Percentiles rank a stretch among this genome's conserved stretches.
These are phyloP conservation scores for Oxyscelio sp. DNA, from an alignment of 2,888 invertebrate species.

Conservation along the genomic window DNA sequence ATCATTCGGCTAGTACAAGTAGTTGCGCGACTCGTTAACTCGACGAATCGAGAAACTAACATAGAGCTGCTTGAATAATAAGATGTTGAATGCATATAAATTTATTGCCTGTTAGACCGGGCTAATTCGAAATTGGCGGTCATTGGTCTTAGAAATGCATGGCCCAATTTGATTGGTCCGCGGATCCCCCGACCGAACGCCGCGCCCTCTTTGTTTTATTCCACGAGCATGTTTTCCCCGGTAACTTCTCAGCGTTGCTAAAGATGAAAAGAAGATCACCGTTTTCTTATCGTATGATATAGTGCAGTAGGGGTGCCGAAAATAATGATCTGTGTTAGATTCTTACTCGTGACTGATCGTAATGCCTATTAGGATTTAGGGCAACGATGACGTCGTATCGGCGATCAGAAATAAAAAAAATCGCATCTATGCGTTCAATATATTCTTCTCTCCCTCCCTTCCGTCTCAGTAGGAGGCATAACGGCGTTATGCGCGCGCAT, in stretches of 20 bases:
- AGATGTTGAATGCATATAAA: no score
- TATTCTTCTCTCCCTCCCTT: constrained; percentile 49
- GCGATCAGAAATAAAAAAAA: constrained; percentile 16
- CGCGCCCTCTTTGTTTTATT: constrained; percentile 13
- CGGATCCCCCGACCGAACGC: constrained; percentile 13
- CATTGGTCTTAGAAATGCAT: no score
- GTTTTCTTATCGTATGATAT: constrained; percentile 47
- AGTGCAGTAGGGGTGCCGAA: constrained; percentile 43
- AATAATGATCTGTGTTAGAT: constrained; percentile 49
- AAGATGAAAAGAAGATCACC: not conserved
- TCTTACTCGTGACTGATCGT: constrained; percentile 42
- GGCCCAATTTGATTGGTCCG: no score
- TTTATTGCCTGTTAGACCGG: no score
- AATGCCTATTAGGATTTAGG: constrained; percentile 38
- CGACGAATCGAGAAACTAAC: no score
- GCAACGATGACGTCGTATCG: constrained; percentile 9
- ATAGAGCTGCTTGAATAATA: no score
- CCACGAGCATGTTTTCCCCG: constrained; percentile 46
- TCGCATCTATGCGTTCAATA: constrained; percentile 41
- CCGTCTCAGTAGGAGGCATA: constrained; percentile 62
- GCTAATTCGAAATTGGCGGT: no score
- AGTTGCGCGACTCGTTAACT: no score
- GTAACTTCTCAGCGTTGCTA: constrained; percentile 45
- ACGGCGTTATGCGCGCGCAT: constrained; percentile 41
- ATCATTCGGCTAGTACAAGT: no score